Evolutionary conservation across 2,888 invertebrate species (phyloP), one percentile per base, ranked within the genome.

Genomic region (Amblyjoppa proteus): DNA sequence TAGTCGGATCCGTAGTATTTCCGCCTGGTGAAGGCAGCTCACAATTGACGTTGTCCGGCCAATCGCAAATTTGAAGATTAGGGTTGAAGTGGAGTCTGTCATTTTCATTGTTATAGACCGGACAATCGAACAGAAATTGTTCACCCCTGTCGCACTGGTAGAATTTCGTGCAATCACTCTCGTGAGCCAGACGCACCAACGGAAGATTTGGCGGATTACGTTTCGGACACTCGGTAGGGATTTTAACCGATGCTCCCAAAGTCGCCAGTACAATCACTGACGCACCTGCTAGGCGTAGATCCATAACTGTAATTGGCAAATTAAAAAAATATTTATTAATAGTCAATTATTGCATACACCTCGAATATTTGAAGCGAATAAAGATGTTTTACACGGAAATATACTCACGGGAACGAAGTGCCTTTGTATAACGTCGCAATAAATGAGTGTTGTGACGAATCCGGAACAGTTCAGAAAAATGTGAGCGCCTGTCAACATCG

Each of bases 171-270:
- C 41, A 41, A 41, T 41, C 41, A 5, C 9, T 41, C 9, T 41
- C 41, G 41, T 41, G 41, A 41, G 41, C 9, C 41, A 41, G 41
- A 41, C 41, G 41, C 41, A 41, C 41, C 9, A 79, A 64, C 2
- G 79, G 56, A n/a, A 71, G 11, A 2, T 83, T 69, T 7, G 4
- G 9, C 1, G 74, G 64, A n/a, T 85, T 70, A 0, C 3, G 41
- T 7, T 20, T 4, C 9, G 89, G 90, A 53, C 91, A 91, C 68
- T 84, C 9, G 2, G 58, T 75, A 20, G 76, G 38, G 68, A 68
- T 9, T 7, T 25, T 9, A 16, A n/a, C 69, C 0, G 64, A 61
- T 13, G 74, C 69, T 20, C 49, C 53, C n/a, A 78, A 7, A 11
- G 45, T 31, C 20, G 34, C 49, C 34, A 75, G 34, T 1, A 53